These are phyloP conservation scores for Psilanteris sp. DNA, from an alignment of 1,140 invertebrate species.

Conservation along the genomic window DNA sequence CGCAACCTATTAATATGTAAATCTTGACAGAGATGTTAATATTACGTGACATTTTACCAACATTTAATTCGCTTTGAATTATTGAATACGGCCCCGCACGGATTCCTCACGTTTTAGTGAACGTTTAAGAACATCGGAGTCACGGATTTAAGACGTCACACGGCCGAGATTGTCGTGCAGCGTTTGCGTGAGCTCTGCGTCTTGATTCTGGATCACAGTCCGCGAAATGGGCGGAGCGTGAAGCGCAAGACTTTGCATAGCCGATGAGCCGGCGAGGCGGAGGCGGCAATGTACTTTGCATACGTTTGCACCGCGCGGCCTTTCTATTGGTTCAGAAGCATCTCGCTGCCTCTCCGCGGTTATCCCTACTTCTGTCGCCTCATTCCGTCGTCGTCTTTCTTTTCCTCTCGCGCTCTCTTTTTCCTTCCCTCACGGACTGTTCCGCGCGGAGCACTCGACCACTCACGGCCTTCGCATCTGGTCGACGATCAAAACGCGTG, in stretches of 20 bases:
- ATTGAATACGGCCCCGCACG: too few relatives aligned
- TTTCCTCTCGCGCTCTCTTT: conserved; percentile 51
- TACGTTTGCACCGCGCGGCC: conserved; percentile 72
- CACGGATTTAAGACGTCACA: too few relatives aligned
- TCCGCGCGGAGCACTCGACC: conserved; percentile 38
- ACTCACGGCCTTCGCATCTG: conserved; percentile 56
- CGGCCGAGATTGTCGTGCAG: background rate
- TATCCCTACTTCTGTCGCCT: conserved; percentile 61
- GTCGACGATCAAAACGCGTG: conserved; percentile 48
- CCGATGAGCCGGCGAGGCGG: conserved; percentile 73
- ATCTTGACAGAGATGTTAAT: too few relatives aligned
- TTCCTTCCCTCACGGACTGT: conserved; percentile 53
- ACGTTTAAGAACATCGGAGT: too few relatives aligned
- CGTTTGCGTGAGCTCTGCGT: conserved; percentile 14
- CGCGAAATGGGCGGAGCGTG: conserved; percentile 74
- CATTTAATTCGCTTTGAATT: too few relatives aligned
- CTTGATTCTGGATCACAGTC: conserved; percentile 32
- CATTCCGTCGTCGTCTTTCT: conserved; percentile 52
- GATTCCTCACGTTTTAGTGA: too few relatives aligned
- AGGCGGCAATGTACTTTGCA: conserved; percentile 78
- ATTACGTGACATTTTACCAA: too few relatives aligned
- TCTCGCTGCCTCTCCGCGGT: too few relatives aligned
- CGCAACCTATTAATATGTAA: too few relatives aligned
- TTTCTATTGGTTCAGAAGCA: conserved; percentile 78
- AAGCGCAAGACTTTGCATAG: conserved; percentile 77